Evolutionary conservation across 2,888 invertebrate species (phyloP).

Genomic region (Chrysolina oricalcia): DNA sequence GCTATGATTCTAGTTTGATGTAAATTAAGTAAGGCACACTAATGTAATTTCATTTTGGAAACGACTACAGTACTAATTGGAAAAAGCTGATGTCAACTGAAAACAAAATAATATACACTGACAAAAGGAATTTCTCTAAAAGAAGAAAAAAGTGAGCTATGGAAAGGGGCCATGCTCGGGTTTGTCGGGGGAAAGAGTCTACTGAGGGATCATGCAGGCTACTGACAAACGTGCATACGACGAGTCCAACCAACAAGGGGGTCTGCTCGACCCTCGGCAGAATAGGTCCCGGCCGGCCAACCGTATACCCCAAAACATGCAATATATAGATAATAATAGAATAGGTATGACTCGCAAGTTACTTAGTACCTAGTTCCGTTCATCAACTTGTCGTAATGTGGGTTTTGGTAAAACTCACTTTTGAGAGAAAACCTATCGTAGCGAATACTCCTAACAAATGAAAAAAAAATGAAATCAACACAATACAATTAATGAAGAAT

Average conservation of each 20-base stretch:
- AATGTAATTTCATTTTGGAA: background rate
- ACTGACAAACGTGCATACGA: constrained; percentile 67
- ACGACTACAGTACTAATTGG: constrained; percentile 21
- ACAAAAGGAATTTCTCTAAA: constrained; percentile 1
- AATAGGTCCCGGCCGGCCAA: constrained; percentile 74
- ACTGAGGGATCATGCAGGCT: constrained; percentile 62
- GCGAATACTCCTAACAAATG: background rate
- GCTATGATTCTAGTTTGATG: background rate
- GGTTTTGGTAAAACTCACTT: background rate
- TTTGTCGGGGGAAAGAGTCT: constrained; percentile 43
- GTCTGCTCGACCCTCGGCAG: constrained; percentile 65
- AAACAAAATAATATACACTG: background rate
- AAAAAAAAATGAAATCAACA: background rate
- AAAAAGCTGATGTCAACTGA: constrained; percentile 13
- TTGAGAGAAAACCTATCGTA: background rate
- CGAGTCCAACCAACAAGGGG: constrained; percentile 59
- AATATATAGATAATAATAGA: constrained; percentile 62
- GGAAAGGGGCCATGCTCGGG: constrained; percentile 46
- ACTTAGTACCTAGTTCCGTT: constrained; percentile 45
- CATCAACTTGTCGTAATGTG: constrained; percentile 30
- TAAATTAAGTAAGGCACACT: background rate
- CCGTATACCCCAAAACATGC: constrained; percentile 68
- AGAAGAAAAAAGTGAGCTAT: constrained; percentile 22
- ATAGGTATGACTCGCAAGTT: constrained; percentile 61
- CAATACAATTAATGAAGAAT: too few species aligned